These are phyloP conservation scores for Pelagia noctiluca DNA, from an alignment of 30 jellyfish, hydroid and myxozoan species.

Conservation along the genomic window DNA sequence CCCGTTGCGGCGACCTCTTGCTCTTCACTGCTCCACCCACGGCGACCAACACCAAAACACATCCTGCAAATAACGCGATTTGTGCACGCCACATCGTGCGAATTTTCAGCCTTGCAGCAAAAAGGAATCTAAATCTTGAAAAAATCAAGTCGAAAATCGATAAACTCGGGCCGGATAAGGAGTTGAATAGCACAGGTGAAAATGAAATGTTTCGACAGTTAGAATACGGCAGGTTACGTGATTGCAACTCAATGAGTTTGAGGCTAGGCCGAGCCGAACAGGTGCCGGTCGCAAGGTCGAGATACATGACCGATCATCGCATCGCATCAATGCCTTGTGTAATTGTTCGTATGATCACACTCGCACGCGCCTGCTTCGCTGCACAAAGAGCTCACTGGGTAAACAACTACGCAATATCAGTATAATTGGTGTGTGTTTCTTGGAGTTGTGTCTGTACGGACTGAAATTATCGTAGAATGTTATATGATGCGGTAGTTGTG, in stretches of 20 bases:
- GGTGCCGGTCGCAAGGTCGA: constrained; percentile 63
- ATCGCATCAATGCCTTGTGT: constrained; percentile 58
- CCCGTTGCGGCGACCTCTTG: constrained; percentile 55
- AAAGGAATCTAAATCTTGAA: background rate
- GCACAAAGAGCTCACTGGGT: too few species aligned
- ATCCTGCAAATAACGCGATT: constrained; percentile 33
- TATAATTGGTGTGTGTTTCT: too few species aligned
- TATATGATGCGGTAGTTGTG: too few species aligned
- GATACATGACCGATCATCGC: constrained; percentile 52
- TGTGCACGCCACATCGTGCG: constrained; percentile 80
- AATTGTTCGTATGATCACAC: constrained; percentile 59
- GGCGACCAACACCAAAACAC: constrained; percentile 51
- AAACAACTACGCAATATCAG: too few species aligned
- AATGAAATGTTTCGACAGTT: constrained; percentile 55
- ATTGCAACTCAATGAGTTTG: constrained; percentile 54
- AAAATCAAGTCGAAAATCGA: too few species aligned
- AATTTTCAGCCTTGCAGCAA: constrained; percentile 45
- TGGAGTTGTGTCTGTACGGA: too few species aligned
- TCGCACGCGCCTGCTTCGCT: constrained; percentile 18
- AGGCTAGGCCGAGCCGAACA: constrained; percentile 32
- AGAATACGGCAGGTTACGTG: constrained; percentile 57
- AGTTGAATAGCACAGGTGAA: constrained; percentile 33
- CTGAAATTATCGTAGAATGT: too few species aligned
- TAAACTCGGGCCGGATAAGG: constrained; percentile 12
- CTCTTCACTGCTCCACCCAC: constrained; percentile 48